A percentile compares a stretch with the other conserved stretches of the same genome.
phyloP scores from a whole-genome alignment of 1,140 invertebrate species.

The Maniola jurtina region DNA sequence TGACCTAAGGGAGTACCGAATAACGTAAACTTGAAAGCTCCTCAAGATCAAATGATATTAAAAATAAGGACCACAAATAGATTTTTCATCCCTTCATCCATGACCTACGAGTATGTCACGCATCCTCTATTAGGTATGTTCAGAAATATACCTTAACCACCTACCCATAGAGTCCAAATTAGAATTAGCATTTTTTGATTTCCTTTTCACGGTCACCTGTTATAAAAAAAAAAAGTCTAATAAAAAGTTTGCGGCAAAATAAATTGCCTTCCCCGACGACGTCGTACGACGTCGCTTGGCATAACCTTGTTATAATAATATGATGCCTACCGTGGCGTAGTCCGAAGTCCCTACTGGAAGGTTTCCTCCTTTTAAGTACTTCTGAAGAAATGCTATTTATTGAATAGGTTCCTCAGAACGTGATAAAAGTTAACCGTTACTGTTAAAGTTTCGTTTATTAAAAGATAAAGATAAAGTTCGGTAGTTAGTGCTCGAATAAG shows the following conservation, averaged over 20 bases:
- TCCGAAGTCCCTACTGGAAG: constrained; percentile 7
- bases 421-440: too few relatives aligned
- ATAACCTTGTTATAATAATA: constrained; percentile 24
- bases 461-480: too few relatives aligned
- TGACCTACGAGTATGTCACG: constrained; percentile 1
- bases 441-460: too few relatives aligned
- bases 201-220: constrained; percentile 26
- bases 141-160: neutral
- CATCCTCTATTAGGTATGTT: neutral
- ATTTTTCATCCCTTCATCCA: constrained; percentile 8
- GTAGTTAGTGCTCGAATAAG: too few relatives aligned
- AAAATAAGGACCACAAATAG: neutral
- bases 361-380: constrained; percentile 11
- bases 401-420: too few relatives aligned
- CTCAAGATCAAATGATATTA: too few relatives aligned
- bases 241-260: constrained; percentile 31
- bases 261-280: constrained; percentile 24
- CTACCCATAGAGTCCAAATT: neutral
- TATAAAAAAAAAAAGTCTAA: constrained; percentile 25
- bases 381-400: neutral
- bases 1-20: too few relatives aligned
- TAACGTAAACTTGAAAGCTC: too few relatives aligned
- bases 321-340: constrained; percentile 8
- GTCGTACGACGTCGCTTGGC: constrained; percentile 19
- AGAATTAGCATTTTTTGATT: constrained; percentile 19